A percentile compares a stretch with the other conserved stretches of the same genome.
Evolutionary conservation across 2,113 vertebrate genomes (phyloP).

Genomic region (Ochotona curzoniae): DNA sequence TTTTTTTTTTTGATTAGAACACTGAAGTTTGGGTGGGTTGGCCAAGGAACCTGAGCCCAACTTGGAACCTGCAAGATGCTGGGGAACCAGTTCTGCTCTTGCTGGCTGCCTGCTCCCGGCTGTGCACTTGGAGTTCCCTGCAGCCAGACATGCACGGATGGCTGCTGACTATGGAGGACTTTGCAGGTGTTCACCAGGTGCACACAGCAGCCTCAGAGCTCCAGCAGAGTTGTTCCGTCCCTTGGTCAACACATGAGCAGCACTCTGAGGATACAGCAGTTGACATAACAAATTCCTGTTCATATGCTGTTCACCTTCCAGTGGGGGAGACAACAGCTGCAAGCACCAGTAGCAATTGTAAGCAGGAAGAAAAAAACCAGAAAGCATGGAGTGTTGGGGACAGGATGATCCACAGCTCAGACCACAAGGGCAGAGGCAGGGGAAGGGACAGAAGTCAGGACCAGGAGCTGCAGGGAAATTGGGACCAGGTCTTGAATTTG

Average conservation of each 20-base stretch:
- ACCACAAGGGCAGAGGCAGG: background rate
- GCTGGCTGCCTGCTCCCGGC: background rate
- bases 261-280: background rate
- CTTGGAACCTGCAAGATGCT: background rate
- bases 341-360: background rate
- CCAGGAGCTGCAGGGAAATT: background rate
- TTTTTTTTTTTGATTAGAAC: background rate
- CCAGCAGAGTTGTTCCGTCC: background rate
- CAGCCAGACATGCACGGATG: background rate
- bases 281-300: background rate
- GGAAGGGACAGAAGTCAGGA: background rate
- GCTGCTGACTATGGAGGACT: fast-evolving
- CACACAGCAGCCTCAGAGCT: background rate
- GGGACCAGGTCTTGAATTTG: background rate
- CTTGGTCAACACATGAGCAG: background rate
- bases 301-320: no score
- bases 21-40: background rate
- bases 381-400: fast-evolving
- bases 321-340: background rate
- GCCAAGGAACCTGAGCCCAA: background rate
- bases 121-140: background rate
- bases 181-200: fast-evolving
- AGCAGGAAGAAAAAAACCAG: background rate
- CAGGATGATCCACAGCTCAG: no score
- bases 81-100: background rate